A percentile compares a stretch with the other conserved stretches of the same genome.
Evolutionary conservation across 1,140 invertebrate species (phyloP).

Genomic region (Pteromalus puparum): DNA sequence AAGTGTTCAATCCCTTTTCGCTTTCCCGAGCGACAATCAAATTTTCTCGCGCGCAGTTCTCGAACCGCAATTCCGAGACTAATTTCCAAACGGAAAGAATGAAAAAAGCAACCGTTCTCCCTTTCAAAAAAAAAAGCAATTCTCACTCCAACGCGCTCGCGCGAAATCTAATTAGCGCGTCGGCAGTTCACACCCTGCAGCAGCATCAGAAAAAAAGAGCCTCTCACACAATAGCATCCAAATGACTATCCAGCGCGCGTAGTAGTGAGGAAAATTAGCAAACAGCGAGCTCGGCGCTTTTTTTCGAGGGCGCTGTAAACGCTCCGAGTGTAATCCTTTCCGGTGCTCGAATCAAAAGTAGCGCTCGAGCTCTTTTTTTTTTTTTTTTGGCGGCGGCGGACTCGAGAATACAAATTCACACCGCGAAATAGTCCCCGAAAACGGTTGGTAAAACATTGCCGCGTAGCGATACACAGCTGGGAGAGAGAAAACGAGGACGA

Average conservation of each 20-base stretch:
- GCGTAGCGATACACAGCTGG: neutral
- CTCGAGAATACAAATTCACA: neutral
- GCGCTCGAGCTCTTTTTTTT: neutral
- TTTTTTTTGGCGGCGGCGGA: neutral
- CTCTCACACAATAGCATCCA: neutral
- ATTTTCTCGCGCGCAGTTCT: too few relatives aligned
- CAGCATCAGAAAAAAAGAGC: neutral
- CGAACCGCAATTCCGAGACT: too few relatives aligned
- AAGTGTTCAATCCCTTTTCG: neutral
- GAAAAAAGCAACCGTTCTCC: neutral
- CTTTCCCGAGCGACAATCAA: too few relatives aligned
- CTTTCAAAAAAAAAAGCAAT: neutral
- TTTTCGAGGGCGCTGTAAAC: neutral
- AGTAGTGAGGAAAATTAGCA: neutral
- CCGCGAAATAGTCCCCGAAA: neutral
- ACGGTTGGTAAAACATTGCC: neutral
- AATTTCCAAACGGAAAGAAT: neutral
- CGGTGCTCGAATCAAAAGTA: conserved; percentile 25
- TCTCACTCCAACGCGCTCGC: neutral
- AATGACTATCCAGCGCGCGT: neutral
- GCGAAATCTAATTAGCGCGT: neutral
- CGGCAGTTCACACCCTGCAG: neutral
- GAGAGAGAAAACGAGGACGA: neutral
- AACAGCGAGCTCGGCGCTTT: neutral
- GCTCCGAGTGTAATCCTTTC: conserved; percentile 25